Evolutionary conservation across 2,888 invertebrate genomes (phyloP).

Genomic region (Polia nebulosa): DNA sequence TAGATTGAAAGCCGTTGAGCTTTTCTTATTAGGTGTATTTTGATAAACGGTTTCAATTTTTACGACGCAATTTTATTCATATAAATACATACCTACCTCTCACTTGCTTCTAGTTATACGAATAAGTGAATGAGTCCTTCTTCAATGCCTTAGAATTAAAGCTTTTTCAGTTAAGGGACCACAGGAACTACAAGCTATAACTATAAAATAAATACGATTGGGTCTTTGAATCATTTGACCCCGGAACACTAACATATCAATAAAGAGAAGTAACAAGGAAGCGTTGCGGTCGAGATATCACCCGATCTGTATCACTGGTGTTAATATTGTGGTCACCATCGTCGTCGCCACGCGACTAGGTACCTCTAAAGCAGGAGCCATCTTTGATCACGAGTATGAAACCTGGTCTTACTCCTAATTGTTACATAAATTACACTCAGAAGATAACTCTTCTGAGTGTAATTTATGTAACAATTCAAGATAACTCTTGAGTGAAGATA

Average conservation of each 20-base stretch:
- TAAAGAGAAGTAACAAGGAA: slow-evolving; percentile 62
- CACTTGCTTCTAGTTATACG: too few species aligned
- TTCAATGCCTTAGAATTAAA: background rate
- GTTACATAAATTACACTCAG: slow-evolving; percentile 1
- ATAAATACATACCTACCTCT: too few species aligned
- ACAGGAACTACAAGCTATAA: background rate
- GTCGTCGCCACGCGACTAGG: slow-evolving; percentile 48
- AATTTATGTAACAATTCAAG: background rate
- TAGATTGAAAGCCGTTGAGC: background rate
- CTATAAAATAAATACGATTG: background rate
- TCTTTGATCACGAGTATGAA: slow-evolving; percentile 46
- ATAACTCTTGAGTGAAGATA: background rate
- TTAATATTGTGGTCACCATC: slow-evolving; percentile 60
- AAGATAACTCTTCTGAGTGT: too few species aligned
- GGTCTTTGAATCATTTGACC: slow-evolving; percentile 40
- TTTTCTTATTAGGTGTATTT: slow-evolving; percentile 2
- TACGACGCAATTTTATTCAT: background rate
- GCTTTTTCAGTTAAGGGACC: background rate
- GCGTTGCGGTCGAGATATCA: slow-evolving; percentile 65
- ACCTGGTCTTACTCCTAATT: slow-evolving; percentile 33
- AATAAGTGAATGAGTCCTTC: too few species aligned
- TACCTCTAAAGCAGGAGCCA: slow-evolving; percentile 32
- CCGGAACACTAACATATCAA: slow-evolving; percentile 58
- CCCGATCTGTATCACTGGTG: slow-evolving; percentile 62
- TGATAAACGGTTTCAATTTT: slow-evolving; percentile 25